A percentile compares a stretch with the other conserved stretches of the same genome.
phyloP scores from a whole-genome alignment of 1,140 invertebrate genomes.

The Musca domestica region DNA sequence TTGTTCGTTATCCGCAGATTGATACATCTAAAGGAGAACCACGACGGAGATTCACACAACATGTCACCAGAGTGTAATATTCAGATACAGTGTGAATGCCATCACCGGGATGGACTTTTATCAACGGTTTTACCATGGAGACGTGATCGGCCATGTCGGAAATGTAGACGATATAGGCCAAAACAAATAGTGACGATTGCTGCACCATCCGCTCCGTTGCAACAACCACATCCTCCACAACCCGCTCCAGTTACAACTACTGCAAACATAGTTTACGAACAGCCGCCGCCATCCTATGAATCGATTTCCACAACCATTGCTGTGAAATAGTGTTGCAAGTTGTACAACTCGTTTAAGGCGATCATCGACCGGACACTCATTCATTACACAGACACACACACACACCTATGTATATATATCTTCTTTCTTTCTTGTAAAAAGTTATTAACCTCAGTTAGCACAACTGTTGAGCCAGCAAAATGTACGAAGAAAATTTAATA shows the following conservation, averaged over 20 bases:
- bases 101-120: not conserved
- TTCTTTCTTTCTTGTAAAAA: too few species aligned
- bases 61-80: not conserved
- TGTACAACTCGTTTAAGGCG: too few species aligned
- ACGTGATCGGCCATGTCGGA: not conserved
- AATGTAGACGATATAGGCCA: not conserved
- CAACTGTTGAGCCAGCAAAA: too few species aligned
- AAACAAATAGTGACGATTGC: not conserved
- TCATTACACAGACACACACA: too few species aligned
- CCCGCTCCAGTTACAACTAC: not conserved
- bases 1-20: too few species aligned
- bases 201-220: not conserved
- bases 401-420: too few species aligned
- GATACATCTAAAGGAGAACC: too few species aligned
- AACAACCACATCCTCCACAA: too few species aligned
- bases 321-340: not conserved
- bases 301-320: not conserved
- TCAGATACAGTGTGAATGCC: slow-evolving; percentile 3
- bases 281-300: slow-evolving; percentile 4
- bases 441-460: too few species aligned
- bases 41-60: not conserved
- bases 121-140: not conserved
- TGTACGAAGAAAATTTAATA: too few species aligned
- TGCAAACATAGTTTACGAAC: not conserved
- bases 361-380: too few species aligned